These are phyloP conservation scores for Oscarella lobularis DNA, from an alignment of 37 sponge, comb jelly and placozoan species.

Conservation along the genomic window DNA sequence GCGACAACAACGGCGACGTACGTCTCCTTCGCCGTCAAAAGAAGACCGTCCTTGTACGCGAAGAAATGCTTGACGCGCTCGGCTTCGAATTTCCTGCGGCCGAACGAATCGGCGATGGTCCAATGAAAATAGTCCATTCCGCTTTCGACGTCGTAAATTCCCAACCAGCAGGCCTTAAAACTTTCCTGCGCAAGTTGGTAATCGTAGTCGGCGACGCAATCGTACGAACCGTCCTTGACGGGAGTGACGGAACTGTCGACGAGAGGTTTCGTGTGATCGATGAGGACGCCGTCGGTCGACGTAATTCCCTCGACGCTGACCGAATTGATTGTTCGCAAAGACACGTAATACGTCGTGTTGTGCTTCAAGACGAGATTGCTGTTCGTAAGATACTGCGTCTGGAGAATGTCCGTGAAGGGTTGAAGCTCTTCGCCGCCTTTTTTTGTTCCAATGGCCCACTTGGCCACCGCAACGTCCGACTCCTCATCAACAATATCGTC, in stretches of 20 bases:
- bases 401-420: not conserved
- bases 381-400: not conserved
- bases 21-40: not conserved
- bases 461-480: not conserved
- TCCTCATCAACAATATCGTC: not conserved
- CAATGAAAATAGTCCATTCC: not conserved
- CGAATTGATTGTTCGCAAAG: not conserved
- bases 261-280: not conserved
- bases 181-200: not conserved
- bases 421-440: not conserved
- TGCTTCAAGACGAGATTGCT: not conserved
- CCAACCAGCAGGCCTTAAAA: not conserved
- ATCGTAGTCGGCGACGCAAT: not conserved
- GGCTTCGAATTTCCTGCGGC: not conserved
- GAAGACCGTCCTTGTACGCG: not conserved
- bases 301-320: not conserved
- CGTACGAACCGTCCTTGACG: not conserved
- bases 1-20: not conserved
- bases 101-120: not conserved
- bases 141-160: conserved; percentile 2
- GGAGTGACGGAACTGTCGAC: no score
- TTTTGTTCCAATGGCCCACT: not conserved
- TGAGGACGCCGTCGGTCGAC: not conserved
- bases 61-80: not conserved
- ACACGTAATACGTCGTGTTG: not conserved